Base-by-base conservation (phyloP, 2,888 invertebrate genomes). In the Smittia aterrima region DNA sequence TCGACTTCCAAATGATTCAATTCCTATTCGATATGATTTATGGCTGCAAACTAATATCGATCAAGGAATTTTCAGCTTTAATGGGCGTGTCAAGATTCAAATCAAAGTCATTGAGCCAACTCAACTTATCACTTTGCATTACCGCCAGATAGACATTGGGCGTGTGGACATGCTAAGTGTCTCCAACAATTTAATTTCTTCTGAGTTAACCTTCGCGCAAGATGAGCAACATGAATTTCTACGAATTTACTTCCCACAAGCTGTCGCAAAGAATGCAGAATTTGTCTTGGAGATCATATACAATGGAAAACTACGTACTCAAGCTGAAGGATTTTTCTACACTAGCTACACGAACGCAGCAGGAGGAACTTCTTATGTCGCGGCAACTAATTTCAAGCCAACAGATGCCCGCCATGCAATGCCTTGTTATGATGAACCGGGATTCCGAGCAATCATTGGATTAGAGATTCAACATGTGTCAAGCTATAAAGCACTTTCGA, bases 371-470 rank as follows among this genome's bases (percentile, higher is more conserved):
- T 7, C 18, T 20, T 72, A 22, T 27, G 79, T 88, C 1, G 85
- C 86, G 1, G 84, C 87, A 0, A 88, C 89, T 0, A 88, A 89
- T 74, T 85, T 89, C 64, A 87, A 88, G 78, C 85, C 88, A 0
- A 85, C 85, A 0, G 84, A 84, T 58, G 87, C 88, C 0, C 85
- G 89, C 1, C 82, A 83, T n/a, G 88, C 87, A 0, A 90, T 90
- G 79, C 90, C 90, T 0, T 90, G 90, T 78, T 90, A 87, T 79
- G 90, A 90, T 76, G 90, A 90, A 78, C 90, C 90, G 0, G 82
- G 81, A 0, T 78, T 85, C 18, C 90, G 90, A 78, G 89, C 90
- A 0, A 79, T 81, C 1, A 90, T 89, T 79, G 81, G 85, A 11
- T 84, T 89, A 16, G 85, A 83, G 3, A 85, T 90, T 72, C 86